These are phyloP conservation scores for Spodoptera litura DNA, from an alignment of 1,140 invertebrate genomes.

Conservation along the genomic window DNA sequence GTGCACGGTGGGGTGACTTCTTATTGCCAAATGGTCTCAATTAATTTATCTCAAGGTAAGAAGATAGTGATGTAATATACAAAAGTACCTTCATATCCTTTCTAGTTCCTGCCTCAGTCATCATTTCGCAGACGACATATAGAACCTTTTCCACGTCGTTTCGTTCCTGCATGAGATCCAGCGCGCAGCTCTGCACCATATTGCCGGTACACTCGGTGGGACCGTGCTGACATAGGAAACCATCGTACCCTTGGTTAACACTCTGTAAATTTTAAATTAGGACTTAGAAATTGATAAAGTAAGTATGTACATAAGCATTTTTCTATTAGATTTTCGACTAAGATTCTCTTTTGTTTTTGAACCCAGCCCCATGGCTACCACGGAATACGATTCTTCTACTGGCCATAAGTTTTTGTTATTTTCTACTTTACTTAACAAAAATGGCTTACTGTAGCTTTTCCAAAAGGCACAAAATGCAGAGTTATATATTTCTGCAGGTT, in stretches of 20 bases:
- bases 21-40: neutral
- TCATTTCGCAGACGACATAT: conserved; percentile 77
- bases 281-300: no score
- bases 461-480: conserved; percentile 79
- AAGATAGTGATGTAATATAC: no score
- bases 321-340: no score
- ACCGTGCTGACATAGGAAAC: conserved; percentile 78
- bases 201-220: conserved; percentile 75
- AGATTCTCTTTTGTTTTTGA: no score
- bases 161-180: conserved; percentile 60
- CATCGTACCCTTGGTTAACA: conserved; percentile 67
- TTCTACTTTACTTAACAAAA: no score
- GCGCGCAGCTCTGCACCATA: conserved; percentile 74
- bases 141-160: conserved; percentile 61
- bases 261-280: conserved; percentile 64
- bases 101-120: conserved; percentile 58
- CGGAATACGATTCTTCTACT: no score
- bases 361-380: no score
- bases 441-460: conserved; percentile 75
- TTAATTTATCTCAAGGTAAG: neutral
- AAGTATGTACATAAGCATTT: no score
- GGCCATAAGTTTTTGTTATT: no score
- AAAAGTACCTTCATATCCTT: conserved; percentile 64
- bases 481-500: conserved; percentile 69
- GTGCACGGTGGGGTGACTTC: no score